Evolutionary conservation across 2,797 vertebrate species (phyloP), one percentile per base, ranked within the genome.

Genomic region (Clarias fuscus): DNA sequence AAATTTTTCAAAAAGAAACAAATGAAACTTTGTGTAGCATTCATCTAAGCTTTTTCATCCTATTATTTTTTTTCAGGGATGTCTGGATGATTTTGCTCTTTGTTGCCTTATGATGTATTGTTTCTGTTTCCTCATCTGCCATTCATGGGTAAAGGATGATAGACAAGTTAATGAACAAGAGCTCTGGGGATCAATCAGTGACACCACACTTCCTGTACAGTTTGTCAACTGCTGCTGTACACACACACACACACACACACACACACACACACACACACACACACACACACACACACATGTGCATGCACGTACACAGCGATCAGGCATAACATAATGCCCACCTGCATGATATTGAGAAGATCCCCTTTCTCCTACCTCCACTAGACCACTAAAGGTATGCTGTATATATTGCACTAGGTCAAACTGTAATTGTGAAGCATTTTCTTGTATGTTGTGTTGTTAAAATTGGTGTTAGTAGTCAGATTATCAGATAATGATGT

Each of bases 141-240:
- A 78, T 67, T 87, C 86, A 71, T 37, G 68, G 68, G 68, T 79
- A 61, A 71, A 79, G 65, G 37, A 79, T 84, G 73, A 87, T 84
- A 83, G 86, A 87, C 86, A 84, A 64, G 64, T 72, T 87, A 84
- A 87, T 87, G 65, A 86, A 83, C 40, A 75, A 27, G 30, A 43
- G 85, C 59, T 33, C 79, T 56, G 37, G 68, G 59, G 85, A 82
- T 86, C 85, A 86, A 67, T 82, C 85, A 73, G 59, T 64, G 77
- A 67, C 24, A 40, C 77, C 22, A 2, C 58, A 75, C 27, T 56
- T 64, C 59, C 30, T 76, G 80, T 58, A 62, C 37, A 56, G 61
- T 65, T 70, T 80, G 43, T 86, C 58, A 86, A 58, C 40, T 71
- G 18, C 84, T 64, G 76, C 37, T 40, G 18, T 2, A 43, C 13